phyloP scores from a whole-genome alignment of 2,797 vertebrate genomes.

The Hapalemur alaotrensis region DNA sequence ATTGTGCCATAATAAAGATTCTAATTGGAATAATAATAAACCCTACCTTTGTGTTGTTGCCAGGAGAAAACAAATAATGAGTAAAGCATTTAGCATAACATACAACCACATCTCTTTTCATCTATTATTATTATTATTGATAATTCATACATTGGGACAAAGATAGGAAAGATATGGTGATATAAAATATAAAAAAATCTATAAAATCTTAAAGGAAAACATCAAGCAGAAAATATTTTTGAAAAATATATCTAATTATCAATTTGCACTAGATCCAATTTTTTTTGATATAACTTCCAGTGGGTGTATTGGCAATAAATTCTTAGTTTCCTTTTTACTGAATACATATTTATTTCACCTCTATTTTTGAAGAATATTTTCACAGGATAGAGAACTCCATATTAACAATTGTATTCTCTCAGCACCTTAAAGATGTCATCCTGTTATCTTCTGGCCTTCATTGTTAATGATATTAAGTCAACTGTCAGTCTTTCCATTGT shows the following conservation, averaged over 20 bases:
- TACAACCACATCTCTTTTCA: neutral
- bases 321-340: neutral
- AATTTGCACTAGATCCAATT: neutral
- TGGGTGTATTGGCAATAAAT: neutral
- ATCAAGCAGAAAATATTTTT: neutral
- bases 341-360: neutral
- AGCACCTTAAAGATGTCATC: neutral
- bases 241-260: neutral
- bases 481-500: neutral
- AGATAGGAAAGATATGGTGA: neutral
- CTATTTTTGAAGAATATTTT: neutral
- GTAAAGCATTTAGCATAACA: neutral
- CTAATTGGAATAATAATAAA: neutral
- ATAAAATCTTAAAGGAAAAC: neutral
- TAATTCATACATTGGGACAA: neutral
- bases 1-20: neutral
- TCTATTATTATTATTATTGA: neutral
- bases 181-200: neutral
- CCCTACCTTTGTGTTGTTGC: neutral
- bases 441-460: neutral
- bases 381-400: neutral
- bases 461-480: neutral
- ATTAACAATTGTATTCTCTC: neutral
- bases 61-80: neutral
- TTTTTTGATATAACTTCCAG: neutral